These are phyloP conservation scores for Aphis gossypii DNA, from an alignment of 1,140 invertebrate species.

Conservation along the genomic window DNA sequence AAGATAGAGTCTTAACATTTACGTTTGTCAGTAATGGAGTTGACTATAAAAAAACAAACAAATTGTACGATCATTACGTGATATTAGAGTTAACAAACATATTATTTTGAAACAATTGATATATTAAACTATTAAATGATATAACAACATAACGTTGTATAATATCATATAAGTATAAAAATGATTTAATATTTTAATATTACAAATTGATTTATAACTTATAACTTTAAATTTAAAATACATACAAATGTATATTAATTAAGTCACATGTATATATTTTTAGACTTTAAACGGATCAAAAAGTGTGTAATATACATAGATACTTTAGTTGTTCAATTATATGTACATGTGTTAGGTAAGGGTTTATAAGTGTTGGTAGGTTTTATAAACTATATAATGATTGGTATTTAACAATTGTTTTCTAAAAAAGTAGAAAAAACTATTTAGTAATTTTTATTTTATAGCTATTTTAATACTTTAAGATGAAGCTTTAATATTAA, in stretches of 20 bases:
- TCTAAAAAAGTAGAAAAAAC: no score
- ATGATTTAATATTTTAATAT: neutral
- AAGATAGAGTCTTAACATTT: conserved; percentile 23
- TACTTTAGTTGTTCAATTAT: neutral
- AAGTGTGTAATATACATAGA: neutral
- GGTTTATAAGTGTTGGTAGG: no score
- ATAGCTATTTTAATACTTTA: no score
- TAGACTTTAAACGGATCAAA: neutral
- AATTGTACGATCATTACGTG: neutral
- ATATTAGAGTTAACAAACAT: neutral
- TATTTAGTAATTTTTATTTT: no score
- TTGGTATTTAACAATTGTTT: no score
- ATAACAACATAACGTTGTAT: neutral
- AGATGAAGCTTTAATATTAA: no score
- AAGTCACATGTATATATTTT: neutral
- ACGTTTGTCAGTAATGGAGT: conserved; percentile 9
- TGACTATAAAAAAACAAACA: neutral
- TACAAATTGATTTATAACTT: neutral
- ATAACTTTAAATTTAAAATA: neutral
- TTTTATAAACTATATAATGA: no score
- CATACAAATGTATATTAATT: neutral
- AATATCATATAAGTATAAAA: neutral
- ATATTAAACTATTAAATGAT: neutral
- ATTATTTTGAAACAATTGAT: neutral
- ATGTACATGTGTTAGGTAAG: neutral